Percentiles rank a stretch among this genome's conserved stretches.
Conservation (phyloP, 2,113 vertebrate species). For the Ctenodactylus gundi region DNA sequence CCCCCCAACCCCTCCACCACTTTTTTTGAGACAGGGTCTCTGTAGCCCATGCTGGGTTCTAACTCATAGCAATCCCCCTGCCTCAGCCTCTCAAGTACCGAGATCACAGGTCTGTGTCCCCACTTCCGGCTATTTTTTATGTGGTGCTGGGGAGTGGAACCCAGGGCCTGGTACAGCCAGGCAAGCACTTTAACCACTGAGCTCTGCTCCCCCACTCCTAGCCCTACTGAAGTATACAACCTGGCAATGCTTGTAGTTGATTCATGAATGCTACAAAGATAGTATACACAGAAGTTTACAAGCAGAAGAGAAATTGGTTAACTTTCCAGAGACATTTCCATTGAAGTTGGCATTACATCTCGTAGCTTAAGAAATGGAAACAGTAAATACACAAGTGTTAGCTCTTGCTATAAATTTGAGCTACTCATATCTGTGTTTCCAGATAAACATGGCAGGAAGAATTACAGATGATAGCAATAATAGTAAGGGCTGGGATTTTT, state of each 20-base stretch:
- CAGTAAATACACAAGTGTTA: not conserved
- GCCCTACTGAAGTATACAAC: slow-evolving; percentile 57
- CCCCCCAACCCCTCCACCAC: too few relatives aligned
- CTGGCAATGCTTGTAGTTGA: slow-evolving; percentile 69
- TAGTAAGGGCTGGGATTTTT: not conserved
- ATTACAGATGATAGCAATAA: not conserved
- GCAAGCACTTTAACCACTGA: too few relatives aligned
- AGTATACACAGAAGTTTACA: slow-evolving; percentile 37
- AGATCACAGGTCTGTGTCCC: too few relatives aligned
- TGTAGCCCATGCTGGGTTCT: too few relatives aligned
- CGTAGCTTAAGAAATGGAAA: not conserved
- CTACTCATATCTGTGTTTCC: slow-evolving; percentile 32
- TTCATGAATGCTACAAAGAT: slow-evolving; percentile 22
- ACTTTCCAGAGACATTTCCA: slow-evolving; percentile 36
- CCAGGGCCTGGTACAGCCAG: too few relatives aligned
- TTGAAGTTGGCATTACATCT: slow-evolving; percentile 39
- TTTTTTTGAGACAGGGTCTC: too few relatives aligned
- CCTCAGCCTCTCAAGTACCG: too few relatives aligned
- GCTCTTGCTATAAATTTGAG: not conserved
- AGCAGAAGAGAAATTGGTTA: slow-evolving; percentile 6
- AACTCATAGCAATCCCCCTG: too few relatives aligned
- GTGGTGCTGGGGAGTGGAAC: too few relatives aligned
- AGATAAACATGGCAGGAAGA: not conserved
- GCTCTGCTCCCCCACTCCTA: too few relatives aligned
- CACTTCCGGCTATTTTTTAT: too few relatives aligned